A percentile compares a stretch with the other conserved stretches of the same genome.
Evolutionary conservation across 2,113 vertebrate genomes (phyloP).

Genomic region (Macquaria ambigua): DNA sequence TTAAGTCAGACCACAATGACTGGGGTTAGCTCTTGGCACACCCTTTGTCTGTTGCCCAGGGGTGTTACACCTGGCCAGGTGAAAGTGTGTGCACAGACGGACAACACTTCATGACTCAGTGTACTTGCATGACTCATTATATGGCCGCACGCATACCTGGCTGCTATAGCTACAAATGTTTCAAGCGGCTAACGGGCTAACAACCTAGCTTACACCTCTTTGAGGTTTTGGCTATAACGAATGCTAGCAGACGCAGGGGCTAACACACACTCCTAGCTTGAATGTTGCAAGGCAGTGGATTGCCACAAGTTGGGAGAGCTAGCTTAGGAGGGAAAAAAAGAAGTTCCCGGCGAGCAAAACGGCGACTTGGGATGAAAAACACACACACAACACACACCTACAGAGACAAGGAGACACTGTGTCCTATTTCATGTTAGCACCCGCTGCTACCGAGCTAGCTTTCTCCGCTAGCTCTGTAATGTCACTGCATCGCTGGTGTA

Average conservation of each 20-base stretch:
- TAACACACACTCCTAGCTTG: slow-evolving; percentile 66
- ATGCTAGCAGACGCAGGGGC: slow-evolving; percentile 75
- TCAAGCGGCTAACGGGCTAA: slow-evolving; percentile 65
- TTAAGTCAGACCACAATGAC: not conserved
- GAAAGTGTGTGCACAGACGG: not conserved
- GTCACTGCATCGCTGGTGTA: slow-evolving; percentile 82
- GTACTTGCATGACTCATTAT: not conserved
- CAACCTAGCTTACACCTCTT: slow-evolving; percentile 62
- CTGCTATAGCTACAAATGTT: slow-evolving; percentile 18
- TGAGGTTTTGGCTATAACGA: slow-evolving; percentile 45
- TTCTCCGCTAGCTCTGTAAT: slow-evolving; percentile 78
- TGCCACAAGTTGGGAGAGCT: slow-evolving; percentile 65
- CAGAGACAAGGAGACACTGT: slow-evolving; percentile 60
- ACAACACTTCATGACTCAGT: slow-evolving; percentile 7
- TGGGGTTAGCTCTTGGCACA: slow-evolving; percentile 1
- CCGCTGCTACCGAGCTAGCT: slow-evolving; percentile 74
- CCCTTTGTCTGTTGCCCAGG: slow-evolving; percentile 45
- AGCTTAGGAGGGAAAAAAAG: not conserved
- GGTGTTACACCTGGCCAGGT: slow-evolving; percentile 64
- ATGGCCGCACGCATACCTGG: slow-evolving; percentile 35
- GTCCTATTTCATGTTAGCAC: slow-evolving; percentile 78
- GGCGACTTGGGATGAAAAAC: slow-evolving; percentile 21
- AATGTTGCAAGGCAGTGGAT: slow-evolving; percentile 36
- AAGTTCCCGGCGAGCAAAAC: slow-evolving; percentile 51
- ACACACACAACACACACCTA: slow-evolving; percentile 36